These are phyloP conservation scores for Phrynosoma blainvillii DNA, from an alignment of 2,113 vertebrate species.

Conservation along the genomic window DNA sequence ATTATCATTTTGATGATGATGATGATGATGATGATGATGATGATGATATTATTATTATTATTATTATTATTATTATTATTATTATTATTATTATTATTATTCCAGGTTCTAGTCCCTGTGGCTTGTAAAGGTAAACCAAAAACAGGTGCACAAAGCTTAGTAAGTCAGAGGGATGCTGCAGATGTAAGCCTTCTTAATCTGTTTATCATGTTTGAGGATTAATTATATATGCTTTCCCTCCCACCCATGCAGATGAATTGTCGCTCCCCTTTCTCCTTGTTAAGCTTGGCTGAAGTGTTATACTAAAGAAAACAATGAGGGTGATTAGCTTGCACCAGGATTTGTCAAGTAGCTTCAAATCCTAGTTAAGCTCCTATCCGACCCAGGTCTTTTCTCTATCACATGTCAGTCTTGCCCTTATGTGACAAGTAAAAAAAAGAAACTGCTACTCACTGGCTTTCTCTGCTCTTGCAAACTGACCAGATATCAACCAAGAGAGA, in stretches of 20 bases:
- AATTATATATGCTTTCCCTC: neutral
- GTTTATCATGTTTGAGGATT: neutral
- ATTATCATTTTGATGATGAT: too few relatives aligned
- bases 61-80: too few relatives aligned
- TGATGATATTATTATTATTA: too few relatives aligned
- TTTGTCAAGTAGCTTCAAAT: neutral
- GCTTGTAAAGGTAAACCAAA: neutral
- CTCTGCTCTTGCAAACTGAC: constrained; percentile 88
- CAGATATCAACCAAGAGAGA: constrained; percentile 93
- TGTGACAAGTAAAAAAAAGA: neutral
- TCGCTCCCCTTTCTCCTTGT: neutral
- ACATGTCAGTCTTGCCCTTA: too few relatives aligned
- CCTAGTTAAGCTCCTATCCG: neutral
- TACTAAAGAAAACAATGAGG: neutral
- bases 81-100: too few relatives aligned
- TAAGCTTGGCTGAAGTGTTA: neutral
- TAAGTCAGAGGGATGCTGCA: neutral
- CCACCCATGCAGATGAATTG: neutral
- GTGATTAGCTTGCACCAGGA: too few relatives aligned
- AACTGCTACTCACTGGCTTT: constrained; percentile 84
- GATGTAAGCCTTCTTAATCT: neutral
- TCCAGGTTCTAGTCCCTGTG: neutral
- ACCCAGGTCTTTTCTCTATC: accelerated
- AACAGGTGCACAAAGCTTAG: neutral
- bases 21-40: too few relatives aligned